These are phyloP conservation scores for Laticauda laticaudata DNA, from an alignment of 2,113 vertebrate genomes.

Conservation along the genomic window DNA sequence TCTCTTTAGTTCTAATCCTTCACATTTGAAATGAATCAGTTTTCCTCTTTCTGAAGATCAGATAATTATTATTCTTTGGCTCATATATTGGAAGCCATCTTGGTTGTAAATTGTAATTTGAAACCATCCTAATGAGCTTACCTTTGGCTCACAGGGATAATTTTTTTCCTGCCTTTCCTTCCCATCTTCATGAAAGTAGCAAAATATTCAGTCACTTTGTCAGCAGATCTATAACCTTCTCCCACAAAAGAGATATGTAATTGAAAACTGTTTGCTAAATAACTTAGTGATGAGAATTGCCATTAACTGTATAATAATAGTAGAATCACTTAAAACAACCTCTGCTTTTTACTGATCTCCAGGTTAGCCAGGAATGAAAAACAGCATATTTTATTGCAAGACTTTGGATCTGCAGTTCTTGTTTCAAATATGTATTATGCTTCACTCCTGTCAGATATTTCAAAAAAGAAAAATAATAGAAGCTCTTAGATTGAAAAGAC, in stretches of 20 bases:
- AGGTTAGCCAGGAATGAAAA: background rate
- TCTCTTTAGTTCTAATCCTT: background rate
- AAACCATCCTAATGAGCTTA: background rate
- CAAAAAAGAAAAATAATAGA: background rate
- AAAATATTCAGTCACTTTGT: background rate
- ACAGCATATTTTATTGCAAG: background rate
- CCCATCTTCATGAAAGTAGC: background rate
- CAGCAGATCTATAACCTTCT: background rate
- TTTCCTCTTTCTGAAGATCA: constrained; percentile 9
- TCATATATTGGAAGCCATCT: constrained; percentile 1
- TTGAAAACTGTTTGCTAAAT: background rate
- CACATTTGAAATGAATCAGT: constrained; percentile 22
- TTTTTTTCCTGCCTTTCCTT: background rate
- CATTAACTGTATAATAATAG: background rate
- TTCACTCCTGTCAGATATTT: background rate
- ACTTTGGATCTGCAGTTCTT: background rate
- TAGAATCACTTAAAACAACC: background rate
- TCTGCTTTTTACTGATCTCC: background rate
- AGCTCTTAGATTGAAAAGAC: background rate
- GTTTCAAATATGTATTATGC: constrained; percentile 1
- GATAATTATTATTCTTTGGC: background rate
- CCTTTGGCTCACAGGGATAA: background rate
- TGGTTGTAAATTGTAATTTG: background rate
- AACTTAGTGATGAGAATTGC: background rate
- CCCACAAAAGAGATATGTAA: constrained; percentile 4